Conservation (phyloP, 2,113 vertebrate genomes). For the Arvicanthis niloticus region DNA sequence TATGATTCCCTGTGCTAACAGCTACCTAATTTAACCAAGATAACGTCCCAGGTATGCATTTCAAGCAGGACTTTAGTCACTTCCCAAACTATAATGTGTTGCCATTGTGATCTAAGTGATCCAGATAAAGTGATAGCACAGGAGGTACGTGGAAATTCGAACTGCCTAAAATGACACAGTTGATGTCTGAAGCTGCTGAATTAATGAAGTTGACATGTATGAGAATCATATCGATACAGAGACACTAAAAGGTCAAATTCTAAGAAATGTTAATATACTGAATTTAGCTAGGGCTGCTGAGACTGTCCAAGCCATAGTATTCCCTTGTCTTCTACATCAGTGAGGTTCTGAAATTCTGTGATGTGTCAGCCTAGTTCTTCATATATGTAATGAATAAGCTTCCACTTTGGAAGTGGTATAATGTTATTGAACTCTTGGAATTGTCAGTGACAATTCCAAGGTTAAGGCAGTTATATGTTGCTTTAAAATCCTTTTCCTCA, state of each 20-base stretch:
- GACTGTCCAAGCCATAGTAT: not conserved
- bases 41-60: not conserved
- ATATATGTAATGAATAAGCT: not conserved
- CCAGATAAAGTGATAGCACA: not conserved
- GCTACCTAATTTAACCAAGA: not conserved
- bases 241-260: not conserved
- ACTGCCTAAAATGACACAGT: not conserved
- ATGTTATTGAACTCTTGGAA: not conserved
- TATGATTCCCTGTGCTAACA: not conserved
- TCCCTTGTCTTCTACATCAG: not conserved
- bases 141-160: not conserved
- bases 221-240: not conserved
- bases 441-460: not conserved
- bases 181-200: not conserved
- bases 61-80: not conserved
- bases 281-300: not conserved
- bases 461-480: not conserved
- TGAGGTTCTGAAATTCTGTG: not conserved
- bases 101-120: not conserved
- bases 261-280: not conserved
- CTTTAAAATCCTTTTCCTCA: not conserved
- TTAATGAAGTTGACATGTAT: not conserved
- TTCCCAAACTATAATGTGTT: not conserved
- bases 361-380: not conserved
- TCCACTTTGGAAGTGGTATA: not conserved